Evolutionary conservation across 2,797 vertebrate genomes (phyloP).

Genomic region (Alosa sapidissima): DNA sequence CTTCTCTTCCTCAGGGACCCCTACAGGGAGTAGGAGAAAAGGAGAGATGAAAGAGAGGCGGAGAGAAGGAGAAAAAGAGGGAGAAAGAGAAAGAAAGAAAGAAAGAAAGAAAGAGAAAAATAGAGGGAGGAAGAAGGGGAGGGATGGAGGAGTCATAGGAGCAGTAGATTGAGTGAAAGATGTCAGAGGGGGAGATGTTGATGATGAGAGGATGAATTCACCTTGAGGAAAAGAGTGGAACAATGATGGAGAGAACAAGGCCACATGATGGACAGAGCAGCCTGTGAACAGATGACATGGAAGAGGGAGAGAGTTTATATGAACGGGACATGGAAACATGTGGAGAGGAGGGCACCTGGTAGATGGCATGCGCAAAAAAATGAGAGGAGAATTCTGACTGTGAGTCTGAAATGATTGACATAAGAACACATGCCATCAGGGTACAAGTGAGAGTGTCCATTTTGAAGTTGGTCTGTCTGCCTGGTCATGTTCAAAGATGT

Average conservation of each 20-base stretch:
- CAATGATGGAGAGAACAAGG: background rate
- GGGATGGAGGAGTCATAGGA: background rate
- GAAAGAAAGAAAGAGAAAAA: background rate
- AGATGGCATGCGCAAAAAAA: background rate
- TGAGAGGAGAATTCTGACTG: slow-evolving; percentile 11
- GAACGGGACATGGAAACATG: background rate
- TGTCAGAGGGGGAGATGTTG: background rate
- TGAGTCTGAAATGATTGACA: slow-evolving; percentile 11
- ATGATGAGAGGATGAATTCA: background rate
- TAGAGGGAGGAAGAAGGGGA: background rate
- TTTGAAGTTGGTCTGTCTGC: slow-evolving; percentile 58
- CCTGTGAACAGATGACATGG: slow-evolving; percentile 15
- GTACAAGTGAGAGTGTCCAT: slow-evolving; percentile 63
- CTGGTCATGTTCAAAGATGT: slow-evolving; percentile 13
- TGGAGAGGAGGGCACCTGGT: background rate
- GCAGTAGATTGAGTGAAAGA: background rate
- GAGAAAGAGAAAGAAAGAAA: background rate
- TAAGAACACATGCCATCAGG: slow-evolving; percentile 21
- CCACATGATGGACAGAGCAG: background rate
- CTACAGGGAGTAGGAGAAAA: slow-evolving; percentile 61
- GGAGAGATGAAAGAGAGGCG: slow-evolving; percentile 27
- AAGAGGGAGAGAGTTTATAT: background rate
- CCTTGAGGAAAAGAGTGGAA: background rate
- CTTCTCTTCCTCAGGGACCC: slow-evolving; percentile 85
- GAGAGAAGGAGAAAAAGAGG: slow-evolving; percentile 25